Evolutionary conservation across 2,113 vertebrate genomes (phyloP).

Genomic region (Pollachius pollachius): DNA sequence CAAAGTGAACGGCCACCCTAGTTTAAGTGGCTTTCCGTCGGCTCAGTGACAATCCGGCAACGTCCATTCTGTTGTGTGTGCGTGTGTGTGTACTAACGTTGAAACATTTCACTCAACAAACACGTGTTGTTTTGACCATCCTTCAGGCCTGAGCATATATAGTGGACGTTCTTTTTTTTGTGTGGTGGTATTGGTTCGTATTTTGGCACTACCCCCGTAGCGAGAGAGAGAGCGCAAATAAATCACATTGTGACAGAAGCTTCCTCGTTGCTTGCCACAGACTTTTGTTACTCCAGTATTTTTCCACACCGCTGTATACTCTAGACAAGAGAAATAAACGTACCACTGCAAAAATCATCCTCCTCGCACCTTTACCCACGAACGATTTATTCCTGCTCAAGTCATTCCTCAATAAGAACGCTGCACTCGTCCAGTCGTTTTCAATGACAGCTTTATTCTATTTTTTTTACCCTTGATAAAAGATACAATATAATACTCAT

Average conservation of each 20-base stretch:
- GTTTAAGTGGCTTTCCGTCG: too few relatives aligned
- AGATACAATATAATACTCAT: slow-evolving; percentile 84
- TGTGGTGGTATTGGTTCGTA: not conserved
- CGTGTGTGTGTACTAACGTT: not conserved
- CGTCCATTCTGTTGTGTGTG: too few relatives aligned
- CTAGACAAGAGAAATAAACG: slow-evolving; percentile 71
- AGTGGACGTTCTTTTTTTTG: slow-evolving; percentile 14
- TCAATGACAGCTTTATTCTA: slow-evolving; percentile 89
- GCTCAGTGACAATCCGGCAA: too few relatives aligned
- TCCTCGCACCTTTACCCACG: slow-evolving; percentile 1
- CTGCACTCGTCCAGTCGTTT: slow-evolving; percentile 82
- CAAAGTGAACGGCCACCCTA: too few relatives aligned
- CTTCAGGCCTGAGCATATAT: not conserved
- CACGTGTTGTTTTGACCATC: not conserved
- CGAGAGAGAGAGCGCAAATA: not conserved
- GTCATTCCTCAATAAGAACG: slow-evolving; percentile 57
- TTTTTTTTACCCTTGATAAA: slow-evolving; percentile 74
- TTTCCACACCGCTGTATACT: slow-evolving; percentile 66
- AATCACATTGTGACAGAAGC: slow-evolving; percentile 66
- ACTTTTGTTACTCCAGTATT: slow-evolving; percentile 62
- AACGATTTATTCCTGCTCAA: slow-evolving; percentile 20
- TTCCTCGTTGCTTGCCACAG: slow-evolving; percentile 70
- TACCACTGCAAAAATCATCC: slow-evolving; percentile 48
- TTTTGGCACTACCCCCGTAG: slow-evolving; percentile 9
- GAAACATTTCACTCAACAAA: slow-evolving; percentile 1